These are phyloP conservation scores for Harpagifer antarcticus DNA, from an alignment of 2,797 vertebrate genomes.

Conservation along the genomic window DNA sequence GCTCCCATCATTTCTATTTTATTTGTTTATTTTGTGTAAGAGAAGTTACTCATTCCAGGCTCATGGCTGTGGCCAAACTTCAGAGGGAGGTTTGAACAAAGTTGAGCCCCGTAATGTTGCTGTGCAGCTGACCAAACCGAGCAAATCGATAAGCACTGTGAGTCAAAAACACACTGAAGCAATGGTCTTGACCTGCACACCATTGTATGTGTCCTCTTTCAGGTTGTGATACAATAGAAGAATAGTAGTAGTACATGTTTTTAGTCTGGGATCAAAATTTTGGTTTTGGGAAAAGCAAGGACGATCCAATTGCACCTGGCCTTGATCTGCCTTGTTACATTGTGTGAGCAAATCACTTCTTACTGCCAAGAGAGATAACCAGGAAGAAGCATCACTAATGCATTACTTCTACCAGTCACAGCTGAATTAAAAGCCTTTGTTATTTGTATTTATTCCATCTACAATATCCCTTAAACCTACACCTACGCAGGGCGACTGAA, in stretches of 20 bases:
- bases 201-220: not conserved
- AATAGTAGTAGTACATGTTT: not conserved
- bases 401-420: not conserved
- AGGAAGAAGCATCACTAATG: not conserved
- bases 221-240: not conserved
- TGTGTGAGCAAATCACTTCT: conserved; percentile 1
- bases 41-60: conserved; percentile 16
- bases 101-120: conserved; percentile 27
- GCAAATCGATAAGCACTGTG: conserved; percentile 38
- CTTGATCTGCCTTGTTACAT: conserved; percentile 4
- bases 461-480: not conserved
- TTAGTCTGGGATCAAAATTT: not conserved
- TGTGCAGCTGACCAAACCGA: conserved; percentile 37
- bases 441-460: not conserved
- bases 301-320: not conserved
- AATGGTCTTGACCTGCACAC: conserved; percentile 15
- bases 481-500: not conserved
- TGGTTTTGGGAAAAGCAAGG: not conserved
- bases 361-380: not conserved
- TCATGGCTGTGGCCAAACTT: conserved; percentile 29
- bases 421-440: not conserved
- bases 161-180: conserved; percentile 33
- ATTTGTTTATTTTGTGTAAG: conserved; percentile 13
- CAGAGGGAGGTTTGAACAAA: conserved; percentile 15
- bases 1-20: conserved; percentile 33